Evolutionary conservation across 2,113 vertebrate species (phyloP).

Genomic region (Capreolus pygargus): DNA sequence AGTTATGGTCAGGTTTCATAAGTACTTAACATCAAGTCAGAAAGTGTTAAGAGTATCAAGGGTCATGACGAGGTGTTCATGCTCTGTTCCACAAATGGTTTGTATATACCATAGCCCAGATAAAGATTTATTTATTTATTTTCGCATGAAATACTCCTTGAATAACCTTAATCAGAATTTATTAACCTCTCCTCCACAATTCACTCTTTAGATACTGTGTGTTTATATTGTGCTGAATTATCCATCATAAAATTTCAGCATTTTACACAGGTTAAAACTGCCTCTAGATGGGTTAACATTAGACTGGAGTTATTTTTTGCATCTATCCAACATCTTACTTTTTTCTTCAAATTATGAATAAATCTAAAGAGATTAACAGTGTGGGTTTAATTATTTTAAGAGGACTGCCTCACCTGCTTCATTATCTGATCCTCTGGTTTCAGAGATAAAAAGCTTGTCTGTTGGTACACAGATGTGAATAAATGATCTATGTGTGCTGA

Average conservation of each 20-base stretch:
- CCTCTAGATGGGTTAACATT: neutral
- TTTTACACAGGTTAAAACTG: neutral
- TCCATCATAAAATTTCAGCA: neutral
- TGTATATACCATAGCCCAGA: neutral
- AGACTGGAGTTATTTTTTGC: neutral
- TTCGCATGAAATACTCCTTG: neutral
- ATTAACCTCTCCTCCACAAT: neutral
- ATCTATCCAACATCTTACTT: neutral
- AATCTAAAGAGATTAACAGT: neutral
- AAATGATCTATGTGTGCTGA: neutral
- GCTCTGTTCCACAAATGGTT: neutral
- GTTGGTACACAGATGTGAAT: neutral
- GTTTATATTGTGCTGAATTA: neutral
- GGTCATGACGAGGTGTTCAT: neutral
- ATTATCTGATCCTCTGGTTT: neutral
- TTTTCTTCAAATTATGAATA: neutral
- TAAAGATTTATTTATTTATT: neutral
- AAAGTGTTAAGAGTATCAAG: neutral
- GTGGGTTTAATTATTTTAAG: neutral
- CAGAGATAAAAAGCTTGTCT: neutral
- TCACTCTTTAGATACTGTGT: neutral
- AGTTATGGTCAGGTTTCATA: neutral
- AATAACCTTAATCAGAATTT: neutral
- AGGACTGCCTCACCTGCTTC: neutral
- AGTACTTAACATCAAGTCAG: neutral